phyloP scores from a whole-genome alignment of 2,888 invertebrate species.

The Clistopyga incitator region DNA sequence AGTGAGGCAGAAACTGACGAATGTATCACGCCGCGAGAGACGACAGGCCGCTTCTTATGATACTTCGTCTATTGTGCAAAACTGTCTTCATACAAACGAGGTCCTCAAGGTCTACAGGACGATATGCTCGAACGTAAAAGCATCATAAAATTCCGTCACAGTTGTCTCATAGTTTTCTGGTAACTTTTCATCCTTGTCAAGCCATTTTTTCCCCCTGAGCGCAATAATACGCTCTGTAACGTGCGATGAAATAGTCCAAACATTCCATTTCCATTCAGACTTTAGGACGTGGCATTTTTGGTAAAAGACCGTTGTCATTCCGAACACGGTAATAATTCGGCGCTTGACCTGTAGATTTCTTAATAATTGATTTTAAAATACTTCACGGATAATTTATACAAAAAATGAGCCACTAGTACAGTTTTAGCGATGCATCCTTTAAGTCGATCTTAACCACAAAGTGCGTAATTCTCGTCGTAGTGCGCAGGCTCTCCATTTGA shows the following conservation, averaged over 20 bases:
- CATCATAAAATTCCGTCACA: conserved; percentile 4
- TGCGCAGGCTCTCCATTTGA: too few species aligned
- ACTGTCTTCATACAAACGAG: conserved; percentile 24
- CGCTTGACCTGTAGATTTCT: not conserved
- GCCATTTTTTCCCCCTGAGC: too few species aligned
- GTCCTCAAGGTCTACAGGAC: not conserved
- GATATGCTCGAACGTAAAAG: not conserved
- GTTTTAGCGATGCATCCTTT: too few species aligned
- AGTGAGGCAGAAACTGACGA: conserved; percentile 10
- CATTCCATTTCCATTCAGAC: too few species aligned
- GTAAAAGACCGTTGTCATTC: not conserved
- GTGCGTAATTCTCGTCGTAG: too few species aligned
- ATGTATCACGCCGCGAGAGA: conserved; percentile 21
- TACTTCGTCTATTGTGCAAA: conserved; percentile 36
- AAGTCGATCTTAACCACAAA: too few species aligned
- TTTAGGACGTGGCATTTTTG: not conserved
- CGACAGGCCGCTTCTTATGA: conserved; percentile 17
- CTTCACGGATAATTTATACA: too few species aligned
- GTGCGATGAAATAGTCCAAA: not conserved
- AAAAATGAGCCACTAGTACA: too few species aligned
- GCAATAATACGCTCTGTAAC: not conserved
- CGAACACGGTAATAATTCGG: not conserved
- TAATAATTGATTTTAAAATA: too few species aligned
- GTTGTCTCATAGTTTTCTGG: conserved; percentile 11
- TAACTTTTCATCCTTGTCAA: not conserved